Evolutionary conservation across 1,140 invertebrate species (phyloP).

Genomic region (Danaus melanippus): DNA sequence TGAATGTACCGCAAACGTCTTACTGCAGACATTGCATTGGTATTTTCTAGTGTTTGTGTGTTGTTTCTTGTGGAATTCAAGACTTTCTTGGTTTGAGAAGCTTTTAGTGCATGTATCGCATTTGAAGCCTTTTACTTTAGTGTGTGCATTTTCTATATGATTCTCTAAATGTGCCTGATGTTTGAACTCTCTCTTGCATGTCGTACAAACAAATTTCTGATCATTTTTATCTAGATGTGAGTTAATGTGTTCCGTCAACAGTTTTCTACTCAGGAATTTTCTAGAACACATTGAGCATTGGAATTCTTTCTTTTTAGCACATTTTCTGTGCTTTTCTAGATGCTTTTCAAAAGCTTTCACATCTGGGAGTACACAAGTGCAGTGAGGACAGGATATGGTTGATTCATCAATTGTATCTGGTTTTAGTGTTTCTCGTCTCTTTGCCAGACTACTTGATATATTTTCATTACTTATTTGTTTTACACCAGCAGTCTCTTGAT

Average conservation of each 20-base stretch:
- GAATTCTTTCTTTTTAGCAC: constrained; percentile 23
- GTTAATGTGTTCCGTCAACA: constrained; percentile 63
- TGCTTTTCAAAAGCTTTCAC: constrained; percentile 18
- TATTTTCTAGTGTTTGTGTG: constrained; percentile 73
- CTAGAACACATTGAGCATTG: constrained; percentile 65
- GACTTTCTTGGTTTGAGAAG: constrained; percentile 46
- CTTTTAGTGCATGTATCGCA: constrained; percentile 48
- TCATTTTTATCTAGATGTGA: constrained; percentile 50
- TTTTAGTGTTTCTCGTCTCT: not conserved
- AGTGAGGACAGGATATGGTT: constrained; percentile 11
- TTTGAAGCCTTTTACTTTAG: constrained; percentile 42
- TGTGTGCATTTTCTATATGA: constrained; percentile 57
- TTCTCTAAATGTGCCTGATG: constrained; percentile 65
- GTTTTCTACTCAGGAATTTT: constrained; percentile 54
- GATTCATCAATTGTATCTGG: constrained; percentile 3
- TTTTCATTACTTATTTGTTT: too few species aligned
- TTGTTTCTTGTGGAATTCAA: constrained; percentile 47
- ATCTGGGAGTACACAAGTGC: constrained; percentile 7
- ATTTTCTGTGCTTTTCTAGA: constrained; percentile 11
- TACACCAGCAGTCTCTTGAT: too few species aligned
- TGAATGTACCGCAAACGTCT: constrained; percentile 71
- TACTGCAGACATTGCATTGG: constrained; percentile 74
- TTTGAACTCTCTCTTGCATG: constrained; percentile 63
- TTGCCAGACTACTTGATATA: too few species aligned
- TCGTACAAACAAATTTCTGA: constrained; percentile 46